Evolutionary conservation across 2,797 vertebrate genomes (phyloP).

Genomic region (Coregonus suidteri): DNA sequence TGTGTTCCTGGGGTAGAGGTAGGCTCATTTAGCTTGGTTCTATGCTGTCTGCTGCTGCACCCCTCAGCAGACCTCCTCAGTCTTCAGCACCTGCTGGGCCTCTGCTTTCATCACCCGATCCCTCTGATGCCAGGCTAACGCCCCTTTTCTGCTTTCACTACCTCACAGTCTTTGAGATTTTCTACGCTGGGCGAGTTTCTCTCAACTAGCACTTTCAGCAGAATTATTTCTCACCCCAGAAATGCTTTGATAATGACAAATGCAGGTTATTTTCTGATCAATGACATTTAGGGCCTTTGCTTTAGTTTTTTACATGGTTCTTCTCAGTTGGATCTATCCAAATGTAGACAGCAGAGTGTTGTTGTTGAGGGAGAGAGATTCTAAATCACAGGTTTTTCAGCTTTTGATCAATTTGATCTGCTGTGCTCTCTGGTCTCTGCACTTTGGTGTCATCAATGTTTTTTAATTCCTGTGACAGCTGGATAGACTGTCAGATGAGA

Average conservation of each 20-base stretch:
- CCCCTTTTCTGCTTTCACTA: not conserved
- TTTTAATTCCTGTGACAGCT: not conserved
- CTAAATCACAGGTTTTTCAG: not conserved
- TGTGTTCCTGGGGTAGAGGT: not conserved
- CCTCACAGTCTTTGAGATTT: not conserved
- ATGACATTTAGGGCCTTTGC: not conserved
- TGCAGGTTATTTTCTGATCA: slow-evolving; percentile 48
- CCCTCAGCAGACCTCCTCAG: not conserved
- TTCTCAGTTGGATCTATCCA: not conserved
- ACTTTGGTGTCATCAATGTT: not conserved
- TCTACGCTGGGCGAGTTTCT: not conserved
- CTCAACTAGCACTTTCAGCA: not conserved
- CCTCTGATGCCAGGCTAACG: not conserved
- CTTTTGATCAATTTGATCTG: not conserved
- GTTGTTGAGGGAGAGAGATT: not conserved
- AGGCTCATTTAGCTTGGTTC: not conserved
- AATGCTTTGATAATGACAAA: slow-evolving; percentile 42
- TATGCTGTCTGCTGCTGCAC: not conserved
- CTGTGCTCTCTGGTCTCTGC: not conserved
- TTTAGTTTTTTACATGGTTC: not conserved
- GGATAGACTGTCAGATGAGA: not conserved
- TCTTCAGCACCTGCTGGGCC: not conserved
- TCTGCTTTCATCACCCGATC: not conserved
- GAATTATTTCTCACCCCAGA: not conserved
- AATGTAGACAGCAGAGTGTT: not conserved